Conservation (phyloP, 2,797 vertebrate species). For the Arnoldichthys spilopterus region DNA sequence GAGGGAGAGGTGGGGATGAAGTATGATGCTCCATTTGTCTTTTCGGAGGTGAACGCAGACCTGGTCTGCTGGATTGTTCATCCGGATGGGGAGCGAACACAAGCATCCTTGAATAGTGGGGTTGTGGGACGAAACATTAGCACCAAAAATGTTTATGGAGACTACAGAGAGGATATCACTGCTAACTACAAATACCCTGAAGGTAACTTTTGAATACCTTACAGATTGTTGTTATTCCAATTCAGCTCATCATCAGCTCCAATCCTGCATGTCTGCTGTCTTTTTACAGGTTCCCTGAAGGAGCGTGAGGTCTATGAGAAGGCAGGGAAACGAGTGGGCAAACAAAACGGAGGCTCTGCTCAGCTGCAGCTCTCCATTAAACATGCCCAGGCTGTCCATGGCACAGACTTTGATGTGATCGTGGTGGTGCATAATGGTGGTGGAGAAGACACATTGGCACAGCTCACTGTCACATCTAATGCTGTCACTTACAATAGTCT, state of each 20-base stretch:
- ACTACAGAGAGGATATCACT: constrained; percentile 87
- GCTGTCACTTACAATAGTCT: constrained; percentile 76
- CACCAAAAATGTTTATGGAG: constrained; percentile 88
- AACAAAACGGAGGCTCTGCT: constrained; percentile 8
- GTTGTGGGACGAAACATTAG: constrained; percentile 86
- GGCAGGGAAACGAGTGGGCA: constrained; percentile 63
- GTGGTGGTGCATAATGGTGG: constrained; percentile 77
- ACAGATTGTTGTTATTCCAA: neutral
- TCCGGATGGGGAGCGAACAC: constrained; percentile 54
- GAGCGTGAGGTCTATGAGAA: constrained; percentile 78
- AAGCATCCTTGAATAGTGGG: constrained; percentile 56
- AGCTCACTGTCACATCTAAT: constrained; percentile 67
- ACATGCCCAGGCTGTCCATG: constrained; percentile 71
- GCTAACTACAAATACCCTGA: constrained; percentile 89
- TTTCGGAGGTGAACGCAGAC: constrained; percentile 85
- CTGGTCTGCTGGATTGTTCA: constrained; percentile 70
- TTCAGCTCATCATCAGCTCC: neutral
- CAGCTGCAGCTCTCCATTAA: constrained; percentile 73
- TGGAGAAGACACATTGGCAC: constrained; percentile 55
- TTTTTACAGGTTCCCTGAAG: constrained; percentile 72
- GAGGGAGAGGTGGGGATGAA: constrained; percentile 77
- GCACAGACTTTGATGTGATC: constrained; percentile 80
- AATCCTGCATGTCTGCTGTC: neutral
- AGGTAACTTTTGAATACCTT: constrained; percentile 71
- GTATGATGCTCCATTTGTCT: constrained; percentile 79